A percentile compares a stretch with the other conserved stretches of the same genome.
Evolutionary conservation across 2,888 invertebrate species (phyloP).

Genomic region (Cryptocephalus moraei): DNA sequence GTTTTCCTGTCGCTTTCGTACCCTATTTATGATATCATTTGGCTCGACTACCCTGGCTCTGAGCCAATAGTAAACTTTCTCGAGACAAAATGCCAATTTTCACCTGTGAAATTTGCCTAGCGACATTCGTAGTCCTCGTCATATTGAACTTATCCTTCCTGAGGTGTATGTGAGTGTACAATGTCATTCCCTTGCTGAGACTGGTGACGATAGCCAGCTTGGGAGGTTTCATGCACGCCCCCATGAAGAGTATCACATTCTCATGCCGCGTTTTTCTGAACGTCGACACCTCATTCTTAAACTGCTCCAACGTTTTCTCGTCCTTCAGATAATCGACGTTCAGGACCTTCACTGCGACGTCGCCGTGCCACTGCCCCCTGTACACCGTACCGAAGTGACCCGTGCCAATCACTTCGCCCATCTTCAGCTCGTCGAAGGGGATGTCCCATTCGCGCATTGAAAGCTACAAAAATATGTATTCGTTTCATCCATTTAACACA

Average conservation of each 20-base stretch:
- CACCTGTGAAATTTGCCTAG: constrained; percentile 94
- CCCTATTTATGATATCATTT: too few relatives aligned
- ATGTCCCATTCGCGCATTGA: constrained; percentile 97
- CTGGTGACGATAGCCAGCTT: constrained; percentile 94
- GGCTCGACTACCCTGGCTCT: too few relatives aligned
- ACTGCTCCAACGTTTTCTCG: constrained; percentile 83
- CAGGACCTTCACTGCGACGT: constrained; percentile 92
- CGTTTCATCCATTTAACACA: too few relatives aligned
- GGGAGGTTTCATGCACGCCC: constrained; percentile 97
- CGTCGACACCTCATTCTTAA: constrained; percentile 90
- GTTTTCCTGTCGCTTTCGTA: too few relatives aligned
- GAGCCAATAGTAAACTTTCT: too few relatives aligned
- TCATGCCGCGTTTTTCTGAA: constrained; percentile 97
- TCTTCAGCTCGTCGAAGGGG: constrained; percentile 85
- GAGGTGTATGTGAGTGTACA: constrained; percentile 87
- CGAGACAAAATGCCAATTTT: background rate
- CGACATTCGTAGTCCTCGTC: constrained; percentile 84
- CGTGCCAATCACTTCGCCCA: constrained; percentile 79
- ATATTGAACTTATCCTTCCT: constrained; percentile 90
- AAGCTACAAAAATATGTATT: constrained; percentile 40
- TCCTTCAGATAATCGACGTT: constrained; percentile 86
- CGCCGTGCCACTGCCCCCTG: constrained; percentile 95
- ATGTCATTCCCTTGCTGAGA: constrained; percentile 90
- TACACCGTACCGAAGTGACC: constrained; percentile 93
- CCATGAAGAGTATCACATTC: constrained; percentile 97